These are phyloP conservation scores for Lissocephala sabroskyi DNA, from an alignment of 2,888 invertebrate genomes.

Conservation along the genomic window DNA sequence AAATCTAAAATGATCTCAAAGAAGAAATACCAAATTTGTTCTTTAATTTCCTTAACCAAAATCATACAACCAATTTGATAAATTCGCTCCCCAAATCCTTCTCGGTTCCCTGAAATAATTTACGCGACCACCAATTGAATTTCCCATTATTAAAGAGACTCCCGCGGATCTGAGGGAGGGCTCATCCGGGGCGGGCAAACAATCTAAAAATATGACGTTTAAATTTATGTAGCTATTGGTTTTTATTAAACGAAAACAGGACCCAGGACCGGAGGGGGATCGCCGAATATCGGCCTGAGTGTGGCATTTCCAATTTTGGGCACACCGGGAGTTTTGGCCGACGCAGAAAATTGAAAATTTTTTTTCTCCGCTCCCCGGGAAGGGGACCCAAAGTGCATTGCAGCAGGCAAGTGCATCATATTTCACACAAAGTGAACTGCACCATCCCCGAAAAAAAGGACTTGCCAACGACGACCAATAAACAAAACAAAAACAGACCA, in stretches of 20 bases:
- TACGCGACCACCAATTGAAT: no score
- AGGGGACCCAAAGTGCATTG: constrained; percentile 1
- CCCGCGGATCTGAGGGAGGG: no score
- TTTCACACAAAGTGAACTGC: constrained; percentile 37
- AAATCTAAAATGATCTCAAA: no score
- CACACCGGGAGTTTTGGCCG: constrained; percentile 34
- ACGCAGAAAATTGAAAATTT: constrained; percentile 60
- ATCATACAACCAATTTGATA: no score
- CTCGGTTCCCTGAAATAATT: no score
- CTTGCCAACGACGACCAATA: constrained; percentile 7
- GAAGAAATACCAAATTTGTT: no score
- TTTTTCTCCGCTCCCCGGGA: constrained; percentile 19
- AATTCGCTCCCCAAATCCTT: no score
- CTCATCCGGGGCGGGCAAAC: constrained; percentile 29
- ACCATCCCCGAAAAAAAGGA: not conserved
- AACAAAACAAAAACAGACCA: constrained; percentile 47
- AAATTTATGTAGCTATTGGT: constrained; percentile 62
- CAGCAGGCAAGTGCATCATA: constrained; percentile 55
- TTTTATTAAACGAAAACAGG: constrained; percentile 50
- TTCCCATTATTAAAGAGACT: no score
- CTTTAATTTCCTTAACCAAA: no score
- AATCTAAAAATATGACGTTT: constrained; percentile 53
- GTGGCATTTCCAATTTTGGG: constrained; percentile 47
- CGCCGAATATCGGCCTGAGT: constrained; percentile 8
- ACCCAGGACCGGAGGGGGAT: not conserved